These are phyloP conservation scores for Osmerus mordax DNA, from an alignment of 2,113 vertebrate genomes.

Conservation along the genomic window DNA sequence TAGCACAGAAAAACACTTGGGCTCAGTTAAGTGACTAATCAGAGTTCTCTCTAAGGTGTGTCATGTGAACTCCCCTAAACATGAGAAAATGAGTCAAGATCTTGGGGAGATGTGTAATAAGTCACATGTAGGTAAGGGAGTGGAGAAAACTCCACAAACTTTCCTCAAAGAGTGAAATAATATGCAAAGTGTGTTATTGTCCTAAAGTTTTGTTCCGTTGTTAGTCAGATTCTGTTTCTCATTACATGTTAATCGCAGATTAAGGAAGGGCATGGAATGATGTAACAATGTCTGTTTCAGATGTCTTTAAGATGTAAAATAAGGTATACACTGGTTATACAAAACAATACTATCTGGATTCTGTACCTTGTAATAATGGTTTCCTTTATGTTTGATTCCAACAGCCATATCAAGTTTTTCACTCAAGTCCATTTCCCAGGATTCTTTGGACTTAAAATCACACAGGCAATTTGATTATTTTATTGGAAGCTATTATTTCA, in stretches of 20 bases:
- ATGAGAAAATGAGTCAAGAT: no score
- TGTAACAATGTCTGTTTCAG: no score
- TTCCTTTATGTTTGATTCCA: conserved; percentile 89
- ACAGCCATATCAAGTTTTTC: conserved; percentile 86
- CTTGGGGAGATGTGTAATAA: no score
- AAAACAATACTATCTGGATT: no score
- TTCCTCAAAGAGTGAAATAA: no score
- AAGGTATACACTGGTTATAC: not conserved
- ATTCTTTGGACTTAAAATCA: conserved; percentile 85
- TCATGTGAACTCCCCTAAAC: not conserved
- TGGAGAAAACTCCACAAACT: no score
- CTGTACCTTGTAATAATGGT: conserved; percentile 88
- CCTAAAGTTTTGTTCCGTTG: not conserved
- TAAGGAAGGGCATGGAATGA: no score
- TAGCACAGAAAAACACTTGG: conserved; percentile 50
- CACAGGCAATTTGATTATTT: not conserved
- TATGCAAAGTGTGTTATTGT: no score
- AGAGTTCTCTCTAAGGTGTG: not conserved
- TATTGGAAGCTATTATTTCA: not conserved
- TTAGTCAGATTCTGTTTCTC: no score
- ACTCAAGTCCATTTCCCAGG: conserved; percentile 94
- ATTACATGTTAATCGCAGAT: no score
- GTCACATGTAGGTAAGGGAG: no score
- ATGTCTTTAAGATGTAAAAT: not conserved
- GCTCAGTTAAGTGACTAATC: not conserved